Evolutionary conservation across 2,888 invertebrate species (phyloP), one percentile per base, ranked within the genome.

Genomic region (Macaria liturata): DNA sequence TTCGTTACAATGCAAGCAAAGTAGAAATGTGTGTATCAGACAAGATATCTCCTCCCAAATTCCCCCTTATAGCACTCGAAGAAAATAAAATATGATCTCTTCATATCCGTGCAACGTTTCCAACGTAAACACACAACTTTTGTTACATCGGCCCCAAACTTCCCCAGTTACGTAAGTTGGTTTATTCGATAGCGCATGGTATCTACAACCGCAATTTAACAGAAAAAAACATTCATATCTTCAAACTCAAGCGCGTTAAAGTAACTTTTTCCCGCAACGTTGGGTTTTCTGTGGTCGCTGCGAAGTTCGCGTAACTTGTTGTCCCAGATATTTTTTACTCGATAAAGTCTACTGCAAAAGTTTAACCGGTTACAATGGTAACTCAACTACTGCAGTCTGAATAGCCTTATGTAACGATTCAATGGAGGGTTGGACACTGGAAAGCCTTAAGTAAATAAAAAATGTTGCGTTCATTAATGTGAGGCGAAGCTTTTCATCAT

Each of bases 241-340:
- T 58, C 49, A 60, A 66, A 63, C 54, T 60, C 54, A 54, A 49
- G 47, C 60, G 53, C 65, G 65, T 59, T 57, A 63, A 65, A 66
- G 60, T 66, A 59, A 59, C 64, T 66, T 66, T 68, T 64, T 60
- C 54, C 51, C 59, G 53, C 51, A 57, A 60, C 66, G 60, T 62
- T 59, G 64, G 59, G 63, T 65, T 63, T 64, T 57, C 62, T 59
- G 32, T 49, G 60, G 53, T 49, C 57, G 61, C 53, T 54, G 51
- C 31, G 49, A 64, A 68, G 63, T 66, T 66, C 51, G 61, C 60
- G 51, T 53, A 62, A 51, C 51, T 64, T 61, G 57, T 53, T 67
- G 64, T 65, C 66, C 62, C 63, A 68, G 68, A 66, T 68, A 68
- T 68, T 68, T 60, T 57, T 65, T 64, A 65, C 64, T 64, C 57